phyloP scores from a whole-genome alignment of 2,797 vertebrate species.

The Brotula barbata region DNA sequence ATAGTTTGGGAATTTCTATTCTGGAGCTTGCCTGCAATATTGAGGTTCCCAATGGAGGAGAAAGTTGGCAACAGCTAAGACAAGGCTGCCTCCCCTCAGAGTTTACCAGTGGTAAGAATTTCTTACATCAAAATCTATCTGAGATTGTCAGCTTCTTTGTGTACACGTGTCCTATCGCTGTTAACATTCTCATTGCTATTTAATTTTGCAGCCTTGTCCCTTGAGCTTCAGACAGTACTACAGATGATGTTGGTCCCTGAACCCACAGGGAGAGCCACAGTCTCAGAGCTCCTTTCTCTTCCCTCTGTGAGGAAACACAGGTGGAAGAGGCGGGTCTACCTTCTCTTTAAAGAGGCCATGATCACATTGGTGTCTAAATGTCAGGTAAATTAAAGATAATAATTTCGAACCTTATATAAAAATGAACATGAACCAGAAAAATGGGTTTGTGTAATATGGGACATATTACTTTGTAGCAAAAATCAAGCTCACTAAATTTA shows the following conservation, averaged over 20 bases:
- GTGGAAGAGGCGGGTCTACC: constrained; percentile 73
- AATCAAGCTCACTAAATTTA: too few relatives aligned
- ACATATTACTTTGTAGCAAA: too few relatives aligned
- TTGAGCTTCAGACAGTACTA: constrained; percentile 83
- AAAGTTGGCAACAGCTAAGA: constrained; percentile 89
- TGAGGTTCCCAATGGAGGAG: constrained; percentile 88
- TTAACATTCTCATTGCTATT: background rate
- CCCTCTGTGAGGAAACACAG: constrained; percentile 70
- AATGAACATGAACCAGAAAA: too few relatives aligned
- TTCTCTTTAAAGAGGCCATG: constrained; percentile 66
- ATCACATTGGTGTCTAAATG: constrained; percentile 63
- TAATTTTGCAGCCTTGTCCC: constrained; percentile 74
- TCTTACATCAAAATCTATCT: background rate
- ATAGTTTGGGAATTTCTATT: constrained; percentile 88
- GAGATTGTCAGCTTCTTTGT: background rate
- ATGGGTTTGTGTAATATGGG: too few relatives aligned
- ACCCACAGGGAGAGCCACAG: constrained; percentile 79
- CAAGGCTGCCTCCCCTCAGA: constrained; percentile 84
- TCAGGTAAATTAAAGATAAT: constrained; percentile 62
- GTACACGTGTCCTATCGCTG: background rate
- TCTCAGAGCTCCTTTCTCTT: constrained; percentile 77
- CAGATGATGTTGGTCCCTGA: constrained; percentile 84
- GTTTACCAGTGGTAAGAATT: constrained; percentile 80
- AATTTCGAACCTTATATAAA: too few relatives aligned
- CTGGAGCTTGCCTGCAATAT: constrained; percentile 90